Evolutionary conservation across 2,113 vertebrate species (phyloP), one percentile per base, ranked within the genome.

Genomic region (Caloenas nicobarica): DNA sequence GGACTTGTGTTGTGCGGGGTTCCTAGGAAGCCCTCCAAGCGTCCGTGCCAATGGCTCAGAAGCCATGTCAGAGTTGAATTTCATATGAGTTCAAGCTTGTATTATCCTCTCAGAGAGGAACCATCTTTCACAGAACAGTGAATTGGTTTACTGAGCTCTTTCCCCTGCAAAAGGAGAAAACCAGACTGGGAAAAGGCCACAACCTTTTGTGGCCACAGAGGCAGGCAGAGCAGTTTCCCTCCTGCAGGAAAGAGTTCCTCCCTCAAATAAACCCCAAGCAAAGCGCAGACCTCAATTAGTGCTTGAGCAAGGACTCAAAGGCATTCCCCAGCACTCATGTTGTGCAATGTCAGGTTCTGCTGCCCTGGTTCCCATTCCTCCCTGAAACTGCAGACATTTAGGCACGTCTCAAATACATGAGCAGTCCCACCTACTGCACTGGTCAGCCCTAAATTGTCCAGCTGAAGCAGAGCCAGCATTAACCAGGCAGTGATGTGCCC

Each of bases 281-380:
- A 56, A 93, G 77, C 0, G 0, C 56, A 87, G 77, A 71, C 86
- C 86, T 97, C 95, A 97, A 85, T 96, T 96, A 97, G 24, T 25
- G 77, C 91, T 87, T 85, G 57, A 76, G 93, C 89, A 95, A 95
- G 94, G 91, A 69, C 91, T 87, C 0, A 2, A 2, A 93, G 94
- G 91, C 91, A 93, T 96, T 96, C 94, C 82, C 85, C 40, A 28
- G 92, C 79, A 54, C 0, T 1, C 5, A 0, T 46, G 69, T 97
- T 95, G 93, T 79, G 96, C 95, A 97, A 96, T 69, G 77, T 91
- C 93, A 92, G 94, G 95, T 96, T 96, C 91, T 95, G 91, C 96
- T 81, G 81, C 94, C 95, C 91, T 71, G 29, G 3, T 92, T 96
- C 93, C 95, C 10, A 1, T 95, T 89, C 93, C 95, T 96, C 94